phyloP scores from a whole-genome alignment of 2,797 vertebrate genomes.

The Calcarius lapponicus region DNA sequence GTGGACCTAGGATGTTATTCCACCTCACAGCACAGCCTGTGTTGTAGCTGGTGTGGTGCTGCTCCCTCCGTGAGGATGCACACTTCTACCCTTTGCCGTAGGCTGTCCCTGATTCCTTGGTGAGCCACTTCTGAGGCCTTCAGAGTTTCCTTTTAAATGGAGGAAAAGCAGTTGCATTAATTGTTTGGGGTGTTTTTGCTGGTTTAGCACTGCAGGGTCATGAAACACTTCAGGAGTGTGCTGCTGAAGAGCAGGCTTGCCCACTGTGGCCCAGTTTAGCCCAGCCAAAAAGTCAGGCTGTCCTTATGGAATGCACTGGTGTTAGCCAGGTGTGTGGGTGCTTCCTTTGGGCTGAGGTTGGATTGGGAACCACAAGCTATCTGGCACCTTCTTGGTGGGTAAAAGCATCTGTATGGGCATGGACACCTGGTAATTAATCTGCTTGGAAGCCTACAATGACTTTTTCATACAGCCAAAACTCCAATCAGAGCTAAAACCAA shows the following conservation, averaged over 20 bases:
- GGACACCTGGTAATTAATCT: neutral
- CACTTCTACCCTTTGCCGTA: neutral
- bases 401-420: neutral
- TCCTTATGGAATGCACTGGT: neutral
- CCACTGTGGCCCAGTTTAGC: neutral
- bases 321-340: neutral
- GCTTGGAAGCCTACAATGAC: neutral
- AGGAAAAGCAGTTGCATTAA: neutral
- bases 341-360: neutral
- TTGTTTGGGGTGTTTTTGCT: neutral
- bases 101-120: neutral
- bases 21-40: neutral
- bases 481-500: neutral
- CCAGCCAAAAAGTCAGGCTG: rapidly evolving
- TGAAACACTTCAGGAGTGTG: neutral
- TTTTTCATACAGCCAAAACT: neutral
- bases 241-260: neutral
- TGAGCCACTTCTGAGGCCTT: neutral
- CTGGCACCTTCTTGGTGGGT: neutral
- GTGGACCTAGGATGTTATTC: neutral
- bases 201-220: neutral
- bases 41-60: neutral
- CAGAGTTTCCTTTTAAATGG: neutral
- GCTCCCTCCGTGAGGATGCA: neutral
- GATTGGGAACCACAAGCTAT: neutral